Percentiles rank a stretch among this genome's conserved stretches.
Conservation (phyloP, 2,113 vertebrate species). For the Campylorhamphus procurvoides region DNA sequence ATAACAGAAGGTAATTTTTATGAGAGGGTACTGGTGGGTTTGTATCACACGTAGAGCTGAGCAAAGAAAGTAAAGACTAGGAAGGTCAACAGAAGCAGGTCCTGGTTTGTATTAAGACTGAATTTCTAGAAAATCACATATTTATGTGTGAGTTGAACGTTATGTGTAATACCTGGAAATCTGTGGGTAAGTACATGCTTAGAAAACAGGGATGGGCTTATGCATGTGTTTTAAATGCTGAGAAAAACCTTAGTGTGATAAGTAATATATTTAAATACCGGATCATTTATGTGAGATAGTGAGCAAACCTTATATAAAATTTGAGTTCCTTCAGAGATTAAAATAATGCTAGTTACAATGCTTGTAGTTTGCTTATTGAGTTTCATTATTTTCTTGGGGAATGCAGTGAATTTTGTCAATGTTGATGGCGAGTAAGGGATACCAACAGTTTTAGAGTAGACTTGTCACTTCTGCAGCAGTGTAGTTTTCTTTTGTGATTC, state of each 20-base stretch:
- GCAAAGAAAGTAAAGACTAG: neutral
- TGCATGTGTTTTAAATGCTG: neutral
- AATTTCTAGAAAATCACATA: neutral
- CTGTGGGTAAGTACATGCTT: neutral
- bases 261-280: neutral
- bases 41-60: neutral
- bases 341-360: conserved; percentile 53
- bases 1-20: neutral
- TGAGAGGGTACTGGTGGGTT: neutral
- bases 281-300: neutral
- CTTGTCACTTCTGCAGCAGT: conserved; percentile 27
- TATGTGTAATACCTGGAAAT: neutral
- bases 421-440: conserved; percentile 26
- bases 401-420: conserved; percentile 47
- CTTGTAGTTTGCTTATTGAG: neutral
- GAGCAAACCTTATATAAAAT: conserved; percentile 7
- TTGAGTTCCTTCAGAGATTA: conserved; percentile 30
- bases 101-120: neutral
- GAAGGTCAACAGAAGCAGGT: neutral
- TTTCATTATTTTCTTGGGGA: conserved; percentile 57
- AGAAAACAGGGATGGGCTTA: neutral
- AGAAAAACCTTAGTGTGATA: neutral
- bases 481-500: conserved; percentile 4
- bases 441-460: neutral
- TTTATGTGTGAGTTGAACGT: neutral